phyloP scores from a whole-genome alignment of 2,113 vertebrate species.

The Alethe castanea region DNA sequence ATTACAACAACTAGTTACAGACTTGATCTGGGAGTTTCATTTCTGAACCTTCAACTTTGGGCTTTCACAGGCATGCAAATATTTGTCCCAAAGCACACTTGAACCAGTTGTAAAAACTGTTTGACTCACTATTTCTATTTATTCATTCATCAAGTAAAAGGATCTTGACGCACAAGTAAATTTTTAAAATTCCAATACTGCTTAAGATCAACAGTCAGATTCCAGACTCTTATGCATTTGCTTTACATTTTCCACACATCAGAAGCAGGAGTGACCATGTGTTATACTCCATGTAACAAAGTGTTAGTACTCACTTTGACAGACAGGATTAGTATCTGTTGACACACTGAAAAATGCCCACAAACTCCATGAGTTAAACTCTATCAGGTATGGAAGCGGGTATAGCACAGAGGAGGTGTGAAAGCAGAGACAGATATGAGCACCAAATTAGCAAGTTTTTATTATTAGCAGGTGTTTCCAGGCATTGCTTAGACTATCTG shows the following conservation, averaged over 20 bases:
- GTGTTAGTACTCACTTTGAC: not conserved
- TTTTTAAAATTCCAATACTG: not conserved
- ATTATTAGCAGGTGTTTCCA: slow-evolving; percentile 39
- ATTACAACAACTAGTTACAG: not conserved
- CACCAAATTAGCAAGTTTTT: slow-evolving; percentile 9
- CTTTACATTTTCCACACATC: not conserved
- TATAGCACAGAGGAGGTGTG: not conserved
- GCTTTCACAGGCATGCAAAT: not conserved
- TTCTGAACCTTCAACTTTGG: not conserved
- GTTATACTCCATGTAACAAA: not conserved
- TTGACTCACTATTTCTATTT: not conserved
- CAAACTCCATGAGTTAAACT: not conserved
- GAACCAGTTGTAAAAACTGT: not conserved
- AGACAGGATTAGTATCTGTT: not conserved
- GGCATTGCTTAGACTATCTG: not conserved
- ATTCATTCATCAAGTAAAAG: not conserved
- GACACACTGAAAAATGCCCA: not conserved
- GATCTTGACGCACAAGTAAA: not conserved
- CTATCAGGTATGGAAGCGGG: not conserved
- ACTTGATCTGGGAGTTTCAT: not conserved
- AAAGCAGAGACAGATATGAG: not conserved
- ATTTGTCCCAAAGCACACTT: not conserved
- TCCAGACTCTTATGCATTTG: not conserved
- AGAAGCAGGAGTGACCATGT: not conserved
- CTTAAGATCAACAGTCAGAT: not conserved